phyloP scores from a whole-genome alignment of 2,888 invertebrate species.

The Drosophila percnosoma region DNA sequence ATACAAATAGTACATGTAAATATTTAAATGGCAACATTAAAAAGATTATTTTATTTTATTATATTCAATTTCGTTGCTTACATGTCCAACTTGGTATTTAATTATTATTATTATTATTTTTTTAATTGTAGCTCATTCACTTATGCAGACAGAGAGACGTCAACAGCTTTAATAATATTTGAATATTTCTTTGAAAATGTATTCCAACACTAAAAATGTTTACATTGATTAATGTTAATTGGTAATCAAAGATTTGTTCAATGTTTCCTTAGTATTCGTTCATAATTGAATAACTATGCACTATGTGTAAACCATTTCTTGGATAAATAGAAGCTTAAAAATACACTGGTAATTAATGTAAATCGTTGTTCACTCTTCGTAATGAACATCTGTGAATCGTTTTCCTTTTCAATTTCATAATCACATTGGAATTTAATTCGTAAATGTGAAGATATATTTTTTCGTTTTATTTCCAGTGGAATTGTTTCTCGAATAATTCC shows the following conservation, averaged over 20 bases:
- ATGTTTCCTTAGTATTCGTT: conserved; percentile 5
- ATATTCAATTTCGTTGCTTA: background rate
- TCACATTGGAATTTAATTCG: conserved; percentile 70
- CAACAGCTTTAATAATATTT: conserved; percentile 4
- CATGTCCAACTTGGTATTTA: background rate
- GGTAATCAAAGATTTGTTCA: background rate
- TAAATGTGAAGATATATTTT: conserved; percentile 29
- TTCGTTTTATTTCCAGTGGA: conserved; percentile 73
- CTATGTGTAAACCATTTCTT: conserved; percentile 29
- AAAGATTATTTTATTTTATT: conserved; percentile 14
- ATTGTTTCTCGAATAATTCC: conserved; percentile 42
- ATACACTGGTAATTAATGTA: conserved; percentile 13
- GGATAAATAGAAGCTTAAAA: conserved; percentile 33
- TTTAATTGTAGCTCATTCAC: conserved; percentile 2
- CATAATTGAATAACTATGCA: conserved; percentile 22
- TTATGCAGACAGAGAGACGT: conserved; percentile 1
- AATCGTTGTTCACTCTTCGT: conserved; percentile 15
- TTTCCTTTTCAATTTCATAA: conserved; percentile 41
- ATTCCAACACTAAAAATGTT: conserved; percentile 7
- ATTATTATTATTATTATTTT: background rate
- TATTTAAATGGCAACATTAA: conserved; percentile 45
- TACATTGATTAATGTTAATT: conserved; percentile 11
- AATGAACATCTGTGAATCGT: conserved; percentile 25
- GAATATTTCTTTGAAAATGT: conserved; percentile 3
- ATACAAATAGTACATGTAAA: conserved; percentile 56